Percentiles rank a stretch among this genome's conserved stretches.
phyloP scores from a whole-genome alignment of 2,113 vertebrate species.

The Sturnus vulgaris region DNA sequence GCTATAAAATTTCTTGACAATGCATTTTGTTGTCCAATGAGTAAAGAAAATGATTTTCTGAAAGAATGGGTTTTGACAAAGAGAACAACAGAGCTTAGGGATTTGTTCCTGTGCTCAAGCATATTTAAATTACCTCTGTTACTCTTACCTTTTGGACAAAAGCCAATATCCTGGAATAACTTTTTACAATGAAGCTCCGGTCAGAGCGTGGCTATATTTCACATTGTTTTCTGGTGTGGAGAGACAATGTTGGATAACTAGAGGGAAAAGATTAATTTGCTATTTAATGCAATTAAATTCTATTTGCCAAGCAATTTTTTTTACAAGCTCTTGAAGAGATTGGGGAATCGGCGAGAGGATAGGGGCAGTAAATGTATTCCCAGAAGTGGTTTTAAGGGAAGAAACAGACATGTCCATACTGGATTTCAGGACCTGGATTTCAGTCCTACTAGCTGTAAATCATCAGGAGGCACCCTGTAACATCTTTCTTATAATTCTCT shows the following conservation, averaged over 20 bases:
- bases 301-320: slow-evolving; percentile 48
- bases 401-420: not conserved
- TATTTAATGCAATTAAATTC: slow-evolving; percentile 66
- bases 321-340: slow-evolving; percentile 11
- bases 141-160: slow-evolving; percentile 57
- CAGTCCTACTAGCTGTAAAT: not conserved
- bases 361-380: not conserved
- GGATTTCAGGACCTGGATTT: not conserved
- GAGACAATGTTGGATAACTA: slow-evolving; percentile 19
- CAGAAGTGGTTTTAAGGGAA: slow-evolving; percentile 20
- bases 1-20: slow-evolving; percentile 88
- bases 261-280: slow-evolving; percentile 57
- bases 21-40: slow-evolving; percentile 78
- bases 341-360: not conserved
- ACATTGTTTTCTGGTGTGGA: slow-evolving; percentile 17
- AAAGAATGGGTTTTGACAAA: slow-evolving; percentile 76
- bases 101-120: slow-evolving; percentile 52
- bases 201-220: not conserved
- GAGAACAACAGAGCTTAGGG: slow-evolving; percentile 54
- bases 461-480: not conserved
- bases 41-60: slow-evolving; percentile 79
- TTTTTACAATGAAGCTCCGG: slow-evolving; percentile 27
- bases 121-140: slow-evolving; percentile 68
- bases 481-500: not conserved
- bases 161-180: slow-evolving; percentile 45